Evolutionary conservation across 2,797 vertebrate genomes (phyloP), one percentile per base, ranked within the genome.

Genomic region (Synaphobranchus kaupii): DNA sequence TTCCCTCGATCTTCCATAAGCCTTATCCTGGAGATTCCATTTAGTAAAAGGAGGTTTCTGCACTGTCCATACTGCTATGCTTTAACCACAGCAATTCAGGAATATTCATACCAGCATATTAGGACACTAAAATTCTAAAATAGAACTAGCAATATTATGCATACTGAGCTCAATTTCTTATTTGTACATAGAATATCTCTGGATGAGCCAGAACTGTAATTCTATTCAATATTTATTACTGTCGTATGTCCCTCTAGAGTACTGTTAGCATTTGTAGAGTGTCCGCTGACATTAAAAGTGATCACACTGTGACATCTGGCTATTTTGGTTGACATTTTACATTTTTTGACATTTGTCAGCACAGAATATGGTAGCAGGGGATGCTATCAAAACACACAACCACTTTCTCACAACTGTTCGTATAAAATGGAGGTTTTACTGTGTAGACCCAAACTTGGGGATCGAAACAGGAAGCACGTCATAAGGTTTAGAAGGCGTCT

Each of bases 381-480:
- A n/a, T 20, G 48, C 20, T 58, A 84, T 12, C 15, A 84, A 20
- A 83, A 22, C 34, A 71, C 54, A 83, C 68, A 20, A 34, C 86
- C 48, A 71, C 25, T 39, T 50, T 68, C 82, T 39, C n/a, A 28
- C 47, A 80, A 86, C 13, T 48, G 76, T 47, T 80, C 56, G 1
- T 31, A 68, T 60, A 83, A 86, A 86, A 83, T 10, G n/a, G 4
- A 81, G 17, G 12, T 39, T 80, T 80, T 48, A 83, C 44, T 31
- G 34, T 6, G 5, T 25, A 39, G 44, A 71, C 47, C 48, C 81
- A 83, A n/a, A 63, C 13, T 52, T 22, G 20, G 71, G 6, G 44
- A 39, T 44, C 50, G 48, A n/a, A 63, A 83, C 78, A 68, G 86
- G 81, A 84, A 84, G 82, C 81, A 84, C 81, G 47, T 71, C 34